phyloP scores from a whole-genome alignment of 2,113 vertebrate genomes.

The Caracal caracal region DNA sequence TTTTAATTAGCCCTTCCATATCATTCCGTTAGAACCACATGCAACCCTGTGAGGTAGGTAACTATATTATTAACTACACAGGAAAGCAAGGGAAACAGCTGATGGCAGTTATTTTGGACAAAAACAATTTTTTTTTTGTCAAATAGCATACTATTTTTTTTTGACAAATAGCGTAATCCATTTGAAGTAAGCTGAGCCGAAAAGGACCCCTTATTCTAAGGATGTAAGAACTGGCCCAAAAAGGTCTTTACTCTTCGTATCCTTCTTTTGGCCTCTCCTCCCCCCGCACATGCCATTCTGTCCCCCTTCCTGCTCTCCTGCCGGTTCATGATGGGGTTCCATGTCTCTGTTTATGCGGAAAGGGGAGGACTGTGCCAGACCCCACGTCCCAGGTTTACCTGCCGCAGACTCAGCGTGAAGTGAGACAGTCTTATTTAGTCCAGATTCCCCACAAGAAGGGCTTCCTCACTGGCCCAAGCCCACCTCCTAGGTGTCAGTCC shows the following conservation, averaged over 20 bases:
- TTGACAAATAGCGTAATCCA: neutral
- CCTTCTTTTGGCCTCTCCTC: too few relatives aligned
- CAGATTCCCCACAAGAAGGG: neutral
- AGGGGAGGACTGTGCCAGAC: neutral
- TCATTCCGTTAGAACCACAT: neutral
- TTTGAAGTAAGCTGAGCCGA: neutral
- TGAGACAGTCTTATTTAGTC: too few relatives aligned
- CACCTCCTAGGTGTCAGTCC: too few relatives aligned
- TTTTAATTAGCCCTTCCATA: neutral
- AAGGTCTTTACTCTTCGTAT: neutral
- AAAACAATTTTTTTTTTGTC: neutral
- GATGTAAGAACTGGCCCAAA: neutral
- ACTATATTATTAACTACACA: neutral
- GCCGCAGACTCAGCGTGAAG: neutral
- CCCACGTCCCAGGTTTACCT: too few relatives aligned
- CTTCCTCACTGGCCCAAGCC: neutral
- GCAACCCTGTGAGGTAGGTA: too few relatives aligned
- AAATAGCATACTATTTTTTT: neutral
- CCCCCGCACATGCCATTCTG: rapidly evolving
- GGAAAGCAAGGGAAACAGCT: neutral
- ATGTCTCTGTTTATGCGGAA: neutral
- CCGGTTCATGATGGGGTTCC: too few relatives aligned
- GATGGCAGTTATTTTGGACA: neutral
- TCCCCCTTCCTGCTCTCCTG: neutral
- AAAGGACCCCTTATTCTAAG: neutral